Evolutionary conservation across 2,888 invertebrate species (phyloP).

Genomic region (Eristalis arbustorum): DNA sequence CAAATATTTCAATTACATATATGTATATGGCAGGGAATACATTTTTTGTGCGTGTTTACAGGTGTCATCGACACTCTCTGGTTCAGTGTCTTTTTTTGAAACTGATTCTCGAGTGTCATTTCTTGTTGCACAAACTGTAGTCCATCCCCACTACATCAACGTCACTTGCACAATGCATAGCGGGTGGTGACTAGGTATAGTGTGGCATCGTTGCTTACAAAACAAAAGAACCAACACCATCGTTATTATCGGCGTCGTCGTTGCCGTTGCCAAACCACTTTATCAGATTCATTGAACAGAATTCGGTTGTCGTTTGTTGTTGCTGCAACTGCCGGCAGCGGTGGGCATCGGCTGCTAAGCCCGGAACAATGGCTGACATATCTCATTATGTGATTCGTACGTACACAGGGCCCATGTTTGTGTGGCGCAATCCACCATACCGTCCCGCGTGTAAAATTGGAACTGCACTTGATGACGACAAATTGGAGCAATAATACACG

Average conservation of each 20-base stretch:
- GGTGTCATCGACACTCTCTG: background rate
- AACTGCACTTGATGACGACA: slow-evolving; percentile 66
- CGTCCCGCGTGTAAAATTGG: slow-evolving; percentile 31
- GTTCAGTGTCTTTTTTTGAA: background rate
- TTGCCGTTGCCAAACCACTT: slow-evolving; percentile 68
- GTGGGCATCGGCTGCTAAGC: slow-evolving; percentile 54
- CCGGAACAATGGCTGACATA: slow-evolving; percentile 64
- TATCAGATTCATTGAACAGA: slow-evolving; percentile 67
- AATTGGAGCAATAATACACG: slow-evolving; percentile 64
- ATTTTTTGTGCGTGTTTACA: background rate
- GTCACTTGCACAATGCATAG: slow-evolving; percentile 38
- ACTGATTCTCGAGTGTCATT: background rate
- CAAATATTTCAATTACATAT: too few species aligned
- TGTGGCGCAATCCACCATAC: slow-evolving; percentile 1
- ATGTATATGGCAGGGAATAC: too few species aligned
- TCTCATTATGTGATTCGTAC: slow-evolving; percentile 63
- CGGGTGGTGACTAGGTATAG: slow-evolving; percentile 48
- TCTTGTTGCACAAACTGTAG: slow-evolving; percentile 22
- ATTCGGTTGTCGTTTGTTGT: slow-evolving; percentile 50
- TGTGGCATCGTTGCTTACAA: slow-evolving; percentile 50
- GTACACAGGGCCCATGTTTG: slow-evolving; percentile 41
- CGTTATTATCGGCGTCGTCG: slow-evolving; percentile 26
- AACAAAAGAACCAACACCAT: slow-evolving; percentile 53
- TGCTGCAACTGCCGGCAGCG: slow-evolving; percentile 25
- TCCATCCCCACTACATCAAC: slow-evolving; percentile 24